Evolutionary conservation across 1,140 invertebrate genomes (phyloP), one percentile per base, ranked within the genome.

Genomic region (Dendrolimus kikuchii): DNA sequence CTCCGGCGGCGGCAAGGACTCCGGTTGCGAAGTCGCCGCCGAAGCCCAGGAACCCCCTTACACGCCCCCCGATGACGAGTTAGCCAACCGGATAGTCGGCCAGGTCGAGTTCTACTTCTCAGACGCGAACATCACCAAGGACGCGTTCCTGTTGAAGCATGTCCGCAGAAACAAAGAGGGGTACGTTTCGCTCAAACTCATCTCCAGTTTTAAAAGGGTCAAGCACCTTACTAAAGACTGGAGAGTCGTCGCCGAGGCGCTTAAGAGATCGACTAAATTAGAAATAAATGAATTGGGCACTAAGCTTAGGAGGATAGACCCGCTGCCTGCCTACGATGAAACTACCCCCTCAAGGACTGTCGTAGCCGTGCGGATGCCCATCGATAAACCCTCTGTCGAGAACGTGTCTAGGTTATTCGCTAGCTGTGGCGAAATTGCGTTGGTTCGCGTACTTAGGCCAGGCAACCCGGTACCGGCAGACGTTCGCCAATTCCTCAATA

Each of bases 51-150:
- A 89, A 64, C 87, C 89, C 4, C 89, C 88, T 4, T 90, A 89
- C 74, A 81, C 81, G 4, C 88, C 89, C 39, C 93, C 93, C 3
- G 91, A 90, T 53, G 93, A 94, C 5, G 93, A 95, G 64, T 77
- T 94, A 23, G 91, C 93, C 1, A 90, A 92, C 37, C 91, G 92
- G 61, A 95, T 96, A 55, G 91, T 95, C 42, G 89, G 92, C 42
- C 94, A 96, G 77, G 95, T 97, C 5, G 95, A 97, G 85, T 97
- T 95, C 77, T 98, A 98, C 81, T 98, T 99, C 78, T 96, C 95
- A 53, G 96, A 98, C 78, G 95, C 93, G 9, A 97, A 97, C 75
- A 96, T 99, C 55, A 92, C 95, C 2, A 98, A 98, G 81, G 96
- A 99, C 77, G 96, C 96, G 3, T 99, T 99, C 81, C 87, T 99